These are phyloP conservation scores for Saccostrea glomerata DNA, from an alignment of 1,140 invertebrate genomes.

Conservation along the genomic window DNA sequence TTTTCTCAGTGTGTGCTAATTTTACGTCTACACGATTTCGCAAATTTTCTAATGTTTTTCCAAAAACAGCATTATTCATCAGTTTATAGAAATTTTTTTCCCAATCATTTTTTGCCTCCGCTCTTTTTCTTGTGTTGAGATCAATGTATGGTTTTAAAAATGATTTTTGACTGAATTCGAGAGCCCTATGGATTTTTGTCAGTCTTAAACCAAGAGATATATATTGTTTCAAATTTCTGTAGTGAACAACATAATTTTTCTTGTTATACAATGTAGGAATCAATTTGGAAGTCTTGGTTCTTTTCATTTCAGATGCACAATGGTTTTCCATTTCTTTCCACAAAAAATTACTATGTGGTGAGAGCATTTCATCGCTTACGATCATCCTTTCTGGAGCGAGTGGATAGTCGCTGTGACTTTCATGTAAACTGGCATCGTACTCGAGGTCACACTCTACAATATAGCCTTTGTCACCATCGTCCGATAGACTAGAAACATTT, in stretches of 20 bases:
- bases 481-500: neutral
- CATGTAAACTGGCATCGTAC: constrained; percentile 77
- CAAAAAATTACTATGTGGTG: constrained; percentile 7
- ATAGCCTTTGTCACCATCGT: constrained; percentile 69
- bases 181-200: constrained; percentile 45
- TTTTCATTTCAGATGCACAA: constrained; percentile 19
- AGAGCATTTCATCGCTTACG: constrained; percentile 33
- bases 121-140: constrained; percentile 68
- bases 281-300: constrained; percentile 52
- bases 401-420: constrained; percentile 80
- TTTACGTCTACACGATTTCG: constrained; percentile 42
- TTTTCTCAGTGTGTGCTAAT: constrained; percentile 46
- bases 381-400: constrained; percentile 75
- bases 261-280: constrained; percentile 58
- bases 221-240: constrained; percentile 27
- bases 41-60: constrained; percentile 44
- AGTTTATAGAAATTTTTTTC: constrained; percentile 79
- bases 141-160: constrained; percentile 61
- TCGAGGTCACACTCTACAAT: constrained; percentile 79
- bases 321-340: constrained; percentile 33
- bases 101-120: constrained; percentile 75
- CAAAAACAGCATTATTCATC: constrained; percentile 78
- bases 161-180: constrained; percentile 51
- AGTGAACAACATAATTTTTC: constrained; percentile 55
- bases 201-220: constrained; percentile 48